A percentile compares a stretch with the other conserved stretches of the same genome.
phyloP scores from a whole-genome alignment of 2,797 vertebrate species.

The Siniperca scherzeri region DNA sequence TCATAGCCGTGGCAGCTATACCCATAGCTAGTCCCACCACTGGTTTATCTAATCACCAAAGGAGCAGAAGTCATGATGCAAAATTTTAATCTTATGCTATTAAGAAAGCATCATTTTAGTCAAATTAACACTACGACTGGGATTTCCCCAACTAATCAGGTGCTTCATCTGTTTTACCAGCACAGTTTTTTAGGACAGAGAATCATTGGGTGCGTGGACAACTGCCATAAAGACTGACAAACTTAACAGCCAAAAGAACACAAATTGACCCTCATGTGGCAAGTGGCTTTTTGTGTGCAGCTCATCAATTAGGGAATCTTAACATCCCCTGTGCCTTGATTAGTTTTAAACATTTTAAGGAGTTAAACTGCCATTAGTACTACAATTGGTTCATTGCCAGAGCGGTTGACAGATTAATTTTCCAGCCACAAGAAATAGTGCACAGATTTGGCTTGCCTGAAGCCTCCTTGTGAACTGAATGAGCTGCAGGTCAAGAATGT shows the following conservation, averaged over 20 bases:
- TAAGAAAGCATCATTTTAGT: neutral
- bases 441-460: constrained; percentile 14
- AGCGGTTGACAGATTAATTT: constrained; percentile 1
- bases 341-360: neutral
- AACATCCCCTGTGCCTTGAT: neutral
- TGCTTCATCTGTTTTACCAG: neutral
- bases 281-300: neutral
- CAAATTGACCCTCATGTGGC: constrained; percentile 4
- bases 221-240: neutral
- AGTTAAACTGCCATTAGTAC: neutral
- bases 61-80: neutral
- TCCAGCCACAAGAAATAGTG: constrained; percentile 12
- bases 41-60: neutral
- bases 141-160: neutral
- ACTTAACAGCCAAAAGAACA: neutral
- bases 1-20: constrained; percentile 4
- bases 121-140: neutral
- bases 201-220: neutral
- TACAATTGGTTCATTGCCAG: constrained; percentile 17
- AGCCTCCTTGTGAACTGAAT: constrained; percentile 28
- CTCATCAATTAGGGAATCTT: neutral
- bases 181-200: neutral
- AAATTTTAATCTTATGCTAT: neutral
- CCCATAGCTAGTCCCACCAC: neutral
- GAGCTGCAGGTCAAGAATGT: constrained; percentile 38